Conservation (phyloP, 1,140 invertebrate genomes). For the Zaprionus lachaisei region DNA sequence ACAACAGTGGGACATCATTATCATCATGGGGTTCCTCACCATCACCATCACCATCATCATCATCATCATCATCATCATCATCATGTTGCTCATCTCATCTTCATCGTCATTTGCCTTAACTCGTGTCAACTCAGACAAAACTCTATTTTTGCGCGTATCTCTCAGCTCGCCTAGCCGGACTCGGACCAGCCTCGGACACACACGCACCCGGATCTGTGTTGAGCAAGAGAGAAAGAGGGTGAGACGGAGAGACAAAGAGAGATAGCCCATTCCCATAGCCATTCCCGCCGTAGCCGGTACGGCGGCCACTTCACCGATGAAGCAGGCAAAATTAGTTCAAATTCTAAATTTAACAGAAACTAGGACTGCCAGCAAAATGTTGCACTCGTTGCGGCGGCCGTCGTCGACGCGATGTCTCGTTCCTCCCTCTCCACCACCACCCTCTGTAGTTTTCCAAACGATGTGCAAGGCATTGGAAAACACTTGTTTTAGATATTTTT, state of each 20-base stretch:
- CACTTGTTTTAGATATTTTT: constrained; percentile 66
- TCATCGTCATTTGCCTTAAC: constrained; percentile 13
- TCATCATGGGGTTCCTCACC: constrained; percentile 35
- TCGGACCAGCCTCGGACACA: constrained; percentile 24
- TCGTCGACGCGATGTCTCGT: background rate
- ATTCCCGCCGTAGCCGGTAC: constrained; percentile 13
- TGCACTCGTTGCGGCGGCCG: constrained; percentile 47
- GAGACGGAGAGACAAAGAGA: background rate
- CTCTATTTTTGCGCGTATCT: constrained; percentile 75
- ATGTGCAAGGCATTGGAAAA: constrained; percentile 75
- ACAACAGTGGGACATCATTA: constrained; percentile 57
- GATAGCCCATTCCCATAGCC: background rate
- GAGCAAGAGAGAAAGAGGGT: background rate
- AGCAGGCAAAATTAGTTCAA: constrained; percentile 77
- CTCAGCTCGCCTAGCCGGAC: constrained; percentile 48
- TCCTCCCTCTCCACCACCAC: background rate
- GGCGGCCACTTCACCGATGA: constrained; percentile 41
- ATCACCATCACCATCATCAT: constrained; percentile 41
- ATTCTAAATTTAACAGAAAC: constrained; percentile 76
- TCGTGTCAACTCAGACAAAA: constrained; percentile 52
- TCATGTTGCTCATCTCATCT: constrained; percentile 40
- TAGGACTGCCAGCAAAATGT: constrained; percentile 80
- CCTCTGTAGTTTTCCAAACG: constrained; percentile 68
- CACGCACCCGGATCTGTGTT: constrained; percentile 4
- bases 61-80: constrained; percentile 30